Evolutionary conservation across 2,888 invertebrate species (phyloP).

Genomic region (Mantis religiosa): DNA sequence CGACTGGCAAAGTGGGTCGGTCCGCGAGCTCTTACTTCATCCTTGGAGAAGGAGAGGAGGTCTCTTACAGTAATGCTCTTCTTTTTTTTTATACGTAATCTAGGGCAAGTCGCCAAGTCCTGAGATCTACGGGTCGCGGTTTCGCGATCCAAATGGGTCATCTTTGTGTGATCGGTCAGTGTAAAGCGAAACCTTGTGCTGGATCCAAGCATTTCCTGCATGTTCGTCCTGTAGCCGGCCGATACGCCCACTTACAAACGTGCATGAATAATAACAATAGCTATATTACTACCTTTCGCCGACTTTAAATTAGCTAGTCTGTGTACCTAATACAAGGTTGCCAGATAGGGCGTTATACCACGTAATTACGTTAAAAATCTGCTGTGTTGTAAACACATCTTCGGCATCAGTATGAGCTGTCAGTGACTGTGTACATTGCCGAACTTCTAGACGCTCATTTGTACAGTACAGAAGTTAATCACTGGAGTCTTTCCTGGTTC

Average conservation of each 20-base stretch:
- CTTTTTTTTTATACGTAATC: not conserved
- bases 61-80: not conserved
- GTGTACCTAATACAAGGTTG: no score
- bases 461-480: no score
- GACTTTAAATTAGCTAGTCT: no score
- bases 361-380: no score
- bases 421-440: no score
- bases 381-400: no score
- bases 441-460: no score
- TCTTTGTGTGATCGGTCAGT: not conserved
- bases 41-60: slow-evolving; percentile 1
- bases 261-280: no score
- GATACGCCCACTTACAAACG: not conserved
- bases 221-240: not conserved
- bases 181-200: not conserved
- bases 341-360: no score
- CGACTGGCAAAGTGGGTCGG: slow-evolving; percentile 1
- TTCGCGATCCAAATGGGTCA: not conserved
- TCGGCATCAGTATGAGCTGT: no score
- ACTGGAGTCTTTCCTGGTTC: no score
- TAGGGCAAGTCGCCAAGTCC: not conserved
- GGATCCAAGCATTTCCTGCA: not conserved
- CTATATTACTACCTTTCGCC: no score
- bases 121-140: not conserved
- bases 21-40: slow-evolving; percentile 1